Evolutionary conservation across 2,113 vertebrate species (phyloP).

Genomic region (Calypte anna): DNA sequence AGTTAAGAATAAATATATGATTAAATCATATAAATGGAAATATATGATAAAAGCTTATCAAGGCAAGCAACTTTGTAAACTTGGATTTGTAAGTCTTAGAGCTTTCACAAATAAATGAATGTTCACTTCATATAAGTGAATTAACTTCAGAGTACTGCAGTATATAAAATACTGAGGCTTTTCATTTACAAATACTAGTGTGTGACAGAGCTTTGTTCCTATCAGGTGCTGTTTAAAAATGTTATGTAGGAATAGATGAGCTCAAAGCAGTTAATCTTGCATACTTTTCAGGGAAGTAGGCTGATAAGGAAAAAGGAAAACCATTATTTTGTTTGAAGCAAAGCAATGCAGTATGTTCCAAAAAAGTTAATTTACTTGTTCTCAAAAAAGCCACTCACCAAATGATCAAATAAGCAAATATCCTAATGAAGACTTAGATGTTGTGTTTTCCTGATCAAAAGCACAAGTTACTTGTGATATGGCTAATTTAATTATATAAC

Average conservation of each 20-base stretch:
- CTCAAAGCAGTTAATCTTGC: neutral
- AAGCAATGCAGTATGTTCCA: conserved; percentile 25
- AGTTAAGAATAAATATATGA: neutral
- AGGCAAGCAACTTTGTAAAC: neutral
- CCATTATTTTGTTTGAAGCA: conserved; percentile 52
- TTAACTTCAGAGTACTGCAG: neutral
- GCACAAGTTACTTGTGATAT: conserved; percentile 39
- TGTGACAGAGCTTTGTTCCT: neutral
- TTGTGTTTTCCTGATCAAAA: conserved; percentile 60
- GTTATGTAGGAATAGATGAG: neutral
- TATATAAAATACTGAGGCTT: neutral
- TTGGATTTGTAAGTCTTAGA: neutral
- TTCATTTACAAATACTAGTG: neutral
- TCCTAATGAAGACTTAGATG: conserved; percentile 53
- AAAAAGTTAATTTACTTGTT: conserved; percentile 63
- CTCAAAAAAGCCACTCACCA: conserved; percentile 33
- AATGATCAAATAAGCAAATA: conserved; percentile 56
- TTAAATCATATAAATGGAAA: neutral
- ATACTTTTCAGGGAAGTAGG: neutral
- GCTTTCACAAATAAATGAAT: neutral
- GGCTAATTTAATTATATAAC: conserved; percentile 49
- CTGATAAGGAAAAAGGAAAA: conserved; percentile 1
- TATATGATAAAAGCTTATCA: neutral
- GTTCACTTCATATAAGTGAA: neutral
- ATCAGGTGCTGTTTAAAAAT: neutral